phyloP scores from a whole-genome alignment of 2,113 vertebrate genomes.

The Struthio camelus region DNA sequence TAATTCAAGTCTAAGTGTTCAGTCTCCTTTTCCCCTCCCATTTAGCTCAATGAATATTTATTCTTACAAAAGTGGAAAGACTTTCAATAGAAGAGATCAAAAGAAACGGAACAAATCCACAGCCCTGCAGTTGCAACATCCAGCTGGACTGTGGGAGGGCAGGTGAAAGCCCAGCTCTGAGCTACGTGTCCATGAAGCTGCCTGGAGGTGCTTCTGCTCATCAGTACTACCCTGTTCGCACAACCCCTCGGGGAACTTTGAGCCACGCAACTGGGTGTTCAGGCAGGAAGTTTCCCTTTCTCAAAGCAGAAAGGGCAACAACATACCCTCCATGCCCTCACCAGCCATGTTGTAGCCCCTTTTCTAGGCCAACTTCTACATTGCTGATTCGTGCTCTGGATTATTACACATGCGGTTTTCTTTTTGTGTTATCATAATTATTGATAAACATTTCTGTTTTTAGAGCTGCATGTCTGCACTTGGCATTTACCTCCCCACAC shows the following conservation, averaged over 20 bases:
- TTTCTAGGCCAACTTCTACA: not conserved
- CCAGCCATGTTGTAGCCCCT: no score
- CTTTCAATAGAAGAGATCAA: not conserved
- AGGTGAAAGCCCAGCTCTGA: not conserved
- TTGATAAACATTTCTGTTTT: not conserved
- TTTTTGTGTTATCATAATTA: not conserved
- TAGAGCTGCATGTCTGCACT: not conserved
- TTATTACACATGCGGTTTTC: no score
- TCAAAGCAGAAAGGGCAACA: no score
- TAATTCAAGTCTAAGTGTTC: not conserved
- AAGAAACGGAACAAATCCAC: not conserved
- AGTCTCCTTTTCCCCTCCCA: not conserved
- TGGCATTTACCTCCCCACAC: rapidly evolving
- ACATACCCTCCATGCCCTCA: no score
- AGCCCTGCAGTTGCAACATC: not conserved
- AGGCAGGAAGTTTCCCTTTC: not conserved
- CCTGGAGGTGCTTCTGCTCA: not conserved
- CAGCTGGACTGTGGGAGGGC: not conserved
- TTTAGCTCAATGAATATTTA: conserved; percentile 20
- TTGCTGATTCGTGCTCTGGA: not conserved
- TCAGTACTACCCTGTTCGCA: not conserved
- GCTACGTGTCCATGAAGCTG: rapidly evolving
- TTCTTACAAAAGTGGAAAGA: not conserved
- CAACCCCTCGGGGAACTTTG: no score
- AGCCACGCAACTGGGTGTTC: not conserved